Evolutionary conservation across 2,888 invertebrate species (phyloP), one percentile per base, ranked within the genome.

Genomic region (Acrocyrtus sp.): DNA sequence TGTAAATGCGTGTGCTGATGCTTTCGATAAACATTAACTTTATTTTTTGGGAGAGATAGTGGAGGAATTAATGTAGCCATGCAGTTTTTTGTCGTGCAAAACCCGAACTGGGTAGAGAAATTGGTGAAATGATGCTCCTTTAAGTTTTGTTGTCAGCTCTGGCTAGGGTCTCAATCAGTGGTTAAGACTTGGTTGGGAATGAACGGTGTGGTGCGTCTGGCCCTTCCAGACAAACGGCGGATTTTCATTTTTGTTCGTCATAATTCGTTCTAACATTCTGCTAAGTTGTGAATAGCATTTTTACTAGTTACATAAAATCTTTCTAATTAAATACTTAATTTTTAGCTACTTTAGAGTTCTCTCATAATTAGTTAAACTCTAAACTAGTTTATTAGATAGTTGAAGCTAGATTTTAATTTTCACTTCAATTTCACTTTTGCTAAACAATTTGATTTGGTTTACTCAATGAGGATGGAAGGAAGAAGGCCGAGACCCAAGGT

Each of bases 401-500:
- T 22, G 24, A 22, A 51, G 17, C 17, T 51, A 6, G 47, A 6
- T 47, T n/a, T 17, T 47, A 17, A 47, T 10, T 47, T 47, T 47
- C 12, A 17, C 17, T 47, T 8, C 5, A 17, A 47, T 47, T 8
- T 15, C 6, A 47, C 6, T 6, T 47, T 47, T 47, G 15, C 15
- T 10, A 12, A 6, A 39, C 6, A 39, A 39, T 47, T 47, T 27
- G 10, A 27, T 6, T 60, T 47, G n/a, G 8, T 60, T 60, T 53
- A 19, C 54, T 61, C 53, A 58, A 60, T 61, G 50, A 73, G 56
- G 54, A 68, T 74, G 69, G 75, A 75, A 41, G 67, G 70, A 34
- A 75, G 77, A 62, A 56, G 74, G 62, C 75, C 77, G 2, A 66
- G 77, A 50, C 77, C 77, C 10, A 77, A 75, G 77, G 77, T 77